Conservation (phyloP, 2,888 invertebrate genomes). For the Agonopterix alstromeriana region DNA sequence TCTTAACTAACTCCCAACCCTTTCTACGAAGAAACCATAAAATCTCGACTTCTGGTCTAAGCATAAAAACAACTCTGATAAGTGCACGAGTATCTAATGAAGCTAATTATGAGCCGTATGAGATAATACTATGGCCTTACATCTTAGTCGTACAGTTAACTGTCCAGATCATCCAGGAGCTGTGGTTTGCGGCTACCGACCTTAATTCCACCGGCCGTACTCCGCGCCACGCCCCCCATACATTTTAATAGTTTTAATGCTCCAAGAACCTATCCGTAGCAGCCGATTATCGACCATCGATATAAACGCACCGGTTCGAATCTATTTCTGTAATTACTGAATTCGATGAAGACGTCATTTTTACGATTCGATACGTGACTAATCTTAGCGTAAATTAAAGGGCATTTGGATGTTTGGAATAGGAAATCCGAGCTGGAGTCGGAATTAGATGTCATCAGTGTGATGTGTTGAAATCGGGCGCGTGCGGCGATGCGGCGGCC, state of each 20-base stretch:
- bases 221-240: conserved; percentile 44
- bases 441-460: conserved; percentile 6
- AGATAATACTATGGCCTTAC: conserved; percentile 24
- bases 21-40: no score
- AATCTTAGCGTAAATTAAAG: conserved; percentile 15
- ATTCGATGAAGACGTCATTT: conserved; percentile 35
- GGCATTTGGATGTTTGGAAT: conserved; percentile 11
- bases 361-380: conserved; percentile 25
- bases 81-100: no score
- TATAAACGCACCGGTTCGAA: conserved; percentile 21
- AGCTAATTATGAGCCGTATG: conserved; percentile 40
- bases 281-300: conserved; percentile 24
- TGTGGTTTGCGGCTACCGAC: conserved; percentile 66
- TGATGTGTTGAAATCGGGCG: conserved; percentile 8
- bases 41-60: no score
- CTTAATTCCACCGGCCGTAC: conserved; percentile 48
- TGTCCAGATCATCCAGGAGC: conserved; percentile 58
- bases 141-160: conserved; percentile 26
- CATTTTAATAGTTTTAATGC: conserved; percentile 69
- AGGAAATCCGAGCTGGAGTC: background rate
- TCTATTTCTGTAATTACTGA: conserved; percentile 27
- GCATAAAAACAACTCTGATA: no score
- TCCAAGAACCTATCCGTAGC: conserved; percentile 31
- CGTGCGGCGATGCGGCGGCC: conserved; percentile 11
- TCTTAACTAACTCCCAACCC: no score